Evolutionary conservation across 2,797 vertebrate genomes (phyloP).

Genomic region (Apogon talboti): DNA sequence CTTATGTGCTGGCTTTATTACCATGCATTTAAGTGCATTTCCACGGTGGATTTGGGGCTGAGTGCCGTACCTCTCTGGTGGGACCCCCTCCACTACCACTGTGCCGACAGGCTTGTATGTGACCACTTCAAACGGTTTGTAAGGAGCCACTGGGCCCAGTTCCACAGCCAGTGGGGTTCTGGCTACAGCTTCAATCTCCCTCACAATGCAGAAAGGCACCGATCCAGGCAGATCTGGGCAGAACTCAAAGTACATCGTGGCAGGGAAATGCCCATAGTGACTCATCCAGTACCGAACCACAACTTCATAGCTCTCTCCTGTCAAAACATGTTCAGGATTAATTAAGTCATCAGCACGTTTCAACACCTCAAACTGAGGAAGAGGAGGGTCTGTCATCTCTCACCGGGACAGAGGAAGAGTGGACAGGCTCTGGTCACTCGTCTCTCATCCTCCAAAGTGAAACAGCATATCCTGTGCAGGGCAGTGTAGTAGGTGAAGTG

Average conservation of each 20-base stretch:
- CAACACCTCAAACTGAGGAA: background rate
- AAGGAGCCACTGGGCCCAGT: constrained; percentile 86
- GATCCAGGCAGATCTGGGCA: constrained; percentile 65
- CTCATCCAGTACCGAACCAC: constrained; percentile 76
- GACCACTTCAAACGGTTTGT: constrained; percentile 73
- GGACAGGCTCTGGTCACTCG: constrained; percentile 73
- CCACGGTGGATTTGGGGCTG: background rate
- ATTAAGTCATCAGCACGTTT: background rate
- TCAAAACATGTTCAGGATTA: background rate
- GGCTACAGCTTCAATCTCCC: constrained; percentile 83
- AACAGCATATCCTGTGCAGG: constrained; percentile 66
- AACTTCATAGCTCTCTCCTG: constrained; percentile 84
- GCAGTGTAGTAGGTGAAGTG: constrained; percentile 82
- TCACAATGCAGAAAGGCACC: constrained; percentile 85
- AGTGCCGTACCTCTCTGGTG: constrained; percentile 78
- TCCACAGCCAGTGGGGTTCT: constrained; percentile 81
- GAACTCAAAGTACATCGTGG: constrained; percentile 87
- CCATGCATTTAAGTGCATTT: too few relatives aligned
- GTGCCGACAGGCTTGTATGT: constrained; percentile 54
- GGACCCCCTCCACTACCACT: constrained; percentile 80
- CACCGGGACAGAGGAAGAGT: constrained; percentile 85
- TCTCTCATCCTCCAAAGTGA: constrained; percentile 79
- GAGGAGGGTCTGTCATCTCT: constrained; percentile 44
- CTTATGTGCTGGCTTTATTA: too few relatives aligned
- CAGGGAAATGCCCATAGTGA: constrained; percentile 84